Evolutionary conservation across 37 sponge, comb jelly and placozoan genomes (phyloP), one percentile per base, ranked within the genome.

Genomic region (Bolinopsis microptera): DNA sequence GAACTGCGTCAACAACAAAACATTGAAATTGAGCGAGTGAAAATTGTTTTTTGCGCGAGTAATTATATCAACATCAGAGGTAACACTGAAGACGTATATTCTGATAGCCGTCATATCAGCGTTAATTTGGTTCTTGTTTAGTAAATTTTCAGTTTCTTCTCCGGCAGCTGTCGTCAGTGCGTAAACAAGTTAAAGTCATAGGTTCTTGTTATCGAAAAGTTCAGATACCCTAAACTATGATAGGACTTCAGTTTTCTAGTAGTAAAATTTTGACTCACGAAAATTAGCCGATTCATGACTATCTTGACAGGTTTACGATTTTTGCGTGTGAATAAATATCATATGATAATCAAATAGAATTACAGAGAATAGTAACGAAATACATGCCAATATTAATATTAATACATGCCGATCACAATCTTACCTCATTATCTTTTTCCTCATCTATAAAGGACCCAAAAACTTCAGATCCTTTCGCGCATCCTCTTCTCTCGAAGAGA

Each of bases 401-500:
- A n/a, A n/a, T n/a, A n/a, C n/a, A n/a, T n/a, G n/a, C n/a, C n/a
- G n/a, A n/a, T n/a, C n/a, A n/a, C n/a, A n/a, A n/a, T n/a, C n/a
- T 34, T 34, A 80, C 82, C 82, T 80, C 38, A 21, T 80, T 37
- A 35, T 80, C 23, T 24, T 30, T 33, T 3, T 80, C 82, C 38
- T 80, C 82, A n/a, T n/a, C n/a, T 1, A 80, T 3, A 30, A 80
- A 80, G 36, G 2, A 32, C 1, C 82, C 82, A 34, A 80, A 80
- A 37, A 80, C 82, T 37, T 80, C 82, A 8, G 82, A 80, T 5
- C 38, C 38, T 5, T 34, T 24, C 36, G 23, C 37, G 82, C 82
- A 80, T 35, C 82, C 23, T 34, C 37, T 33, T 5, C 82, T 80
- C 38, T 80, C 31, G 82, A 80, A 80, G 35, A 80, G 35, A 34